Conservation (phyloP, 1,140 invertebrate genomes). For the Formica selysi region DNA sequence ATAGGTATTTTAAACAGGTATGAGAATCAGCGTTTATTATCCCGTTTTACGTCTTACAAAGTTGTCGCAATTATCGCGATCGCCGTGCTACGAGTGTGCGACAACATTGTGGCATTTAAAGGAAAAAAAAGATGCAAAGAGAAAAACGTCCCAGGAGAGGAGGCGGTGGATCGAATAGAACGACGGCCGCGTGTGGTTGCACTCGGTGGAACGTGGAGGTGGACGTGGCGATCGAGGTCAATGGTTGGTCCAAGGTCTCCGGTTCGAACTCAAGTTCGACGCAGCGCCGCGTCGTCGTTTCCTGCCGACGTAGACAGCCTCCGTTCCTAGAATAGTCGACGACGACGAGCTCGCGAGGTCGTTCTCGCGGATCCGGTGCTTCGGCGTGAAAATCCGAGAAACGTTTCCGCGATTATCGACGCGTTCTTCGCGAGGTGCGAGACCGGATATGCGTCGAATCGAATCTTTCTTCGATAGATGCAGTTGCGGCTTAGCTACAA, state of each 20-base stretch:
- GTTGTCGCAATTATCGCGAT: constrained; percentile 32
- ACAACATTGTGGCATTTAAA: constrained; percentile 52
- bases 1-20: background rate
- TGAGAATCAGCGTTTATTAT: constrained; percentile 47
- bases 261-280: constrained; percentile 82
- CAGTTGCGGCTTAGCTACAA: background rate
- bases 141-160: background rate
- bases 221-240: constrained; percentile 85
- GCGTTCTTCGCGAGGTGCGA: background rate
- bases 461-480: background rate
- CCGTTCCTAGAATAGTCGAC: constrained; percentile 84
- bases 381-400: constrained; percentile 50
- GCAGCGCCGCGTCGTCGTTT: constrained; percentile 78
- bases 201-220: constrained; percentile 51
- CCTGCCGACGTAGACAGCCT: constrained; percentile 83
- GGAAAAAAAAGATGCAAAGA: constrained; percentile 34
- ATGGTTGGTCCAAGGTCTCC: constrained; percentile 86
- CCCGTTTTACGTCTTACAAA: constrained; percentile 28
- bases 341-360: constrained; percentile 50
- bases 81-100: constrained; percentile 12
- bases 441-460: background rate
- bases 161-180: constrained; percentile 33
- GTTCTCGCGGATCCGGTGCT: constrained; percentile 33
- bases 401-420: constrained; percentile 35
- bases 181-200: constrained; percentile 37